A percentile compares a stretch with the other conserved stretches of the same genome.
Evolutionary conservation across 2,888 invertebrate genomes (phyloP).

Genomic region (Thecophora atra): DNA sequence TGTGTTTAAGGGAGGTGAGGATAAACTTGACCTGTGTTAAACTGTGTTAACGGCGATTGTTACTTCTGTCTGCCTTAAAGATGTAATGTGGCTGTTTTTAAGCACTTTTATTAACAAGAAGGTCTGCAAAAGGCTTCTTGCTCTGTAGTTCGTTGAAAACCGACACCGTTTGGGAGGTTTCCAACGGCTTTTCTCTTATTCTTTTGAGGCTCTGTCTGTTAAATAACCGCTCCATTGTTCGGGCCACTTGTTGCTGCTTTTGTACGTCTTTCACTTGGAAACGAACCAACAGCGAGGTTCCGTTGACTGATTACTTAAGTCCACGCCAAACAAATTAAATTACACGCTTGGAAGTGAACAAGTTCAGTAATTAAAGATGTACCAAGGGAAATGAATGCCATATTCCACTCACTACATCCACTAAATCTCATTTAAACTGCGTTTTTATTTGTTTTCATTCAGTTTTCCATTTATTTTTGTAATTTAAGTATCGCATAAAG

Average conservation of each 20-base stretch:
- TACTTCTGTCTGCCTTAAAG: too few species aligned
- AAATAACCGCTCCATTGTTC: background rate
- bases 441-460: too few species aligned
- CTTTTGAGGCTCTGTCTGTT: too few species aligned
- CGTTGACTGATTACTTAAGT: background rate
- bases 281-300: background rate
- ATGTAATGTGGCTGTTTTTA: too few species aligned
- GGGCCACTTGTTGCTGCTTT: background rate
- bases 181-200: too few species aligned
- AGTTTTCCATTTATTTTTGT: background rate
- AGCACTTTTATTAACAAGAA: too few species aligned
- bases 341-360: background rate
- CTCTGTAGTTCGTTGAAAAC: too few species aligned
- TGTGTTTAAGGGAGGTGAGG: background rate
- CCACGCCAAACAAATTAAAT: background rate
- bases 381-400: background rate
- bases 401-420: background rate
- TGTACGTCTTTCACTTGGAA: background rate
- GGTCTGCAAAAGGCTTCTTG: too few species aligned
- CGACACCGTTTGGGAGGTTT: too few species aligned
- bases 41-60: too few species aligned
- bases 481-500: background rate
- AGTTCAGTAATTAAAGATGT: background rate
- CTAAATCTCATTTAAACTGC: background rate
- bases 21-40: too few species aligned